phyloP scores from a whole-genome alignment of 1,140 invertebrate species.

The Zaprionus ghesquierei region DNA sequence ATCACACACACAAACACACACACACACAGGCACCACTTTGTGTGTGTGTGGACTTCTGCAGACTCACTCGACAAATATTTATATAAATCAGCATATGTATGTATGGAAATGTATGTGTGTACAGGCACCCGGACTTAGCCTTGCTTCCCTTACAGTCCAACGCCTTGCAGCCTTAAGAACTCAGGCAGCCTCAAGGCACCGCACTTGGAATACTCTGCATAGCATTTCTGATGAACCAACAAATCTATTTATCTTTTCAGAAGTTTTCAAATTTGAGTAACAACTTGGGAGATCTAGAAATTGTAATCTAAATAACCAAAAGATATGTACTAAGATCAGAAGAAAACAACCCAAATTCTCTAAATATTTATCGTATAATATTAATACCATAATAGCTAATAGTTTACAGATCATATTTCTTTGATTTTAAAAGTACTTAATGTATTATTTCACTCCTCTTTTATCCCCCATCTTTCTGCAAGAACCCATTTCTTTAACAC shows the following conservation, averaged over 20 bases:
- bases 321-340: rapidly evolving
- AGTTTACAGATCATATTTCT: too few species aligned
- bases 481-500: neutral
- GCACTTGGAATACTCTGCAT: neutral
- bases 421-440: too few species aligned
- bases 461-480: too few species aligned
- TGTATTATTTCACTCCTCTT: too few species aligned
- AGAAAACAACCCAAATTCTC: neutral
- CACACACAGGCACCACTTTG: neutral
- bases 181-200: neutral
- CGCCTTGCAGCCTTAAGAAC: conserved; percentile 5
- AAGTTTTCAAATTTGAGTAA: too few species aligned
- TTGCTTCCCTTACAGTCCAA: conserved; percentile 28
- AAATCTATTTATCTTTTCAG: too few species aligned
- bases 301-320: neutral
- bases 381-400: too few species aligned
- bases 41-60: too few species aligned
- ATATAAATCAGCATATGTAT: conserved; percentile 2
- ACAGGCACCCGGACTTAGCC: conserved; percentile 11
- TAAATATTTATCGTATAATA: too few species aligned
- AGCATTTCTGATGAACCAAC: neutral
- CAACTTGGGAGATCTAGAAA: neutral
- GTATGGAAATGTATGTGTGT: neutral
- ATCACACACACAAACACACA: conserved; percentile 5
- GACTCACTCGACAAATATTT: conserved; percentile 28